These are phyloP conservation scores for Drosophila austrosaltans DNA, from an alignment of 2,888 invertebrate genomes.

Conservation along the genomic window DNA sequence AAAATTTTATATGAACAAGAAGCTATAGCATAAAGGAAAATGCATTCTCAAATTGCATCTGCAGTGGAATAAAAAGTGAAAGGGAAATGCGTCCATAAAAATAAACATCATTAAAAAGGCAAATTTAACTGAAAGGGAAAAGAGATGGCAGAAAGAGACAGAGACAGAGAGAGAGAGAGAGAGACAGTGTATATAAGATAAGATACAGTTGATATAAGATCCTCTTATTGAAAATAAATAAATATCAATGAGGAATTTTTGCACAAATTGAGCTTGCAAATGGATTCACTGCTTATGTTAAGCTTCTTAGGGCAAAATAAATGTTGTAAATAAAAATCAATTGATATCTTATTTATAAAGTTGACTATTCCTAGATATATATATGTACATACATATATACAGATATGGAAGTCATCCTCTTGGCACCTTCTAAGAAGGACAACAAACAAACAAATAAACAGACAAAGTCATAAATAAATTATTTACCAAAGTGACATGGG, in stretches of 20 bases:
- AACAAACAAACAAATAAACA: slow-evolving; percentile 61
- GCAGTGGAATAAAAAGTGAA: slow-evolving; percentile 18
- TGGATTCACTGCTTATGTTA: slow-evolving; percentile 57
- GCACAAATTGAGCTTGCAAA: slow-evolving; percentile 40
- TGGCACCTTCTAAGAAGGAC: slow-evolving; percentile 65
- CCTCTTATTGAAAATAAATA: slow-evolving; percentile 38
- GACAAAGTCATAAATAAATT: slow-evolving; percentile 75
- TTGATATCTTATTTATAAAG: slow-evolving; percentile 79
- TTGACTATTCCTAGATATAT: slow-evolving; percentile 23
- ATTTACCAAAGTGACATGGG: slow-evolving; percentile 55
- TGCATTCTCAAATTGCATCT: slow-evolving; percentile 27
- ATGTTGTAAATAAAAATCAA: slow-evolving; percentile 69
- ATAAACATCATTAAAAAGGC: slow-evolving; percentile 47
- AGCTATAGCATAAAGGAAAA: not conserved
- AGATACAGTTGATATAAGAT: not conserved
- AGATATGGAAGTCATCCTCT: slow-evolving; percentile 15
- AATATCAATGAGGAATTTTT: slow-evolving; percentile 39
- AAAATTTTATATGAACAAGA: slow-evolving; percentile 28
- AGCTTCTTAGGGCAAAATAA: slow-evolving; percentile 65
- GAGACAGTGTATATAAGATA: not conserved
- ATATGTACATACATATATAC: not conserved
- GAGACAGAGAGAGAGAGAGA: not conserved
- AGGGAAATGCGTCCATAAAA: slow-evolving; percentile 16
- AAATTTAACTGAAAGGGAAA: not conserved
- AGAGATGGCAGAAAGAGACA: not conserved